These are phyloP conservation scores for Frieseomelitta varia DNA, from an alignment of 1,140 invertebrate genomes.

Conservation along the genomic window DNA sequence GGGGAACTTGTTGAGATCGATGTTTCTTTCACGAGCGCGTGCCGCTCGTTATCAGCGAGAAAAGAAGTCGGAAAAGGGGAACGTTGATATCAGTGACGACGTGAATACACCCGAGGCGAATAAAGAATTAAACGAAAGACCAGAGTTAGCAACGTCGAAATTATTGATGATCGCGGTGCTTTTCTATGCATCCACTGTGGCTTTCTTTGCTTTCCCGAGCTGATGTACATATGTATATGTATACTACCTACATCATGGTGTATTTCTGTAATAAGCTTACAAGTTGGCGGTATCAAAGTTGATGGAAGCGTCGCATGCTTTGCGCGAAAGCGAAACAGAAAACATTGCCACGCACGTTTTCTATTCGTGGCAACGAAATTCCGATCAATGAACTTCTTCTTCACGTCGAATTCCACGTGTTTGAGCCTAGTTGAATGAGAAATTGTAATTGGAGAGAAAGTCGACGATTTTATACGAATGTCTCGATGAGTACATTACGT, in stretches of 20 bases:
- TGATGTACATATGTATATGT: neutral
- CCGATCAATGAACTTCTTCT: neutral
- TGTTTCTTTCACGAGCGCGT: neutral
- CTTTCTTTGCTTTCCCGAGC: neutral
- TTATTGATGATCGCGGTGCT: slow-evolving; percentile 16
- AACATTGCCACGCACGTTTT: neutral
- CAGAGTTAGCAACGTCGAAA: slow-evolving; percentile 21
- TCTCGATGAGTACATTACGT: neutral
- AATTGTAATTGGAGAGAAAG: neutral
- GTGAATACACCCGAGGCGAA: slow-evolving; percentile 9
- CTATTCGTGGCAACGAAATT: neutral
- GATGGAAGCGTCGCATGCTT: neutral
- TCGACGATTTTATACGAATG: too few species aligned
- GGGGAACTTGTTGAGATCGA: slow-evolving; percentile 14
- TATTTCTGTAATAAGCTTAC: neutral
- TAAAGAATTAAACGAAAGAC: slow-evolving; percentile 32
- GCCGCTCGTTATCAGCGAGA: slow-evolving; percentile 2
- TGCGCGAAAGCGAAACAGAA: neutral
- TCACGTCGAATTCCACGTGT: too few species aligned
- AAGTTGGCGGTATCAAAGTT: neutral
- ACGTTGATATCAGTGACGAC: neutral
- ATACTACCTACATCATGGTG: too few species aligned
- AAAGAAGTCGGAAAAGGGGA: neutral
- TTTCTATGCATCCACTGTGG: neutral
- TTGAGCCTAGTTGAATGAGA: neutral